Evolutionary conservation across 2,113 vertebrate species (phyloP).

Genomic region (Seriola quinqueradiata): DNA sequence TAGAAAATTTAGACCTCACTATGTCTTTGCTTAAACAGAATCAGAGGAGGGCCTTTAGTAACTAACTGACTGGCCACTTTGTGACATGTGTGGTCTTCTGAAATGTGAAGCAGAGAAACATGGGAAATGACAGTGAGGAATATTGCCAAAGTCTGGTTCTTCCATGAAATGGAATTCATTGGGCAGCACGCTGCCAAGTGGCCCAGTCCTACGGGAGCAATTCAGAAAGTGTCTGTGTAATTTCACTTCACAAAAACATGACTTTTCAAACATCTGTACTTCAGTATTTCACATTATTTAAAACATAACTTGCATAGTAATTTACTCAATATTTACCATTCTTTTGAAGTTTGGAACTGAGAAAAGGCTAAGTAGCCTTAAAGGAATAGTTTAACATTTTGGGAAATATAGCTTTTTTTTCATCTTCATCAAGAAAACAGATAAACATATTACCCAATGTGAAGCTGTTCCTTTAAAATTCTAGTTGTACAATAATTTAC

Average conservation of each 20-base stretch:
- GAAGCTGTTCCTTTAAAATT: neutral
- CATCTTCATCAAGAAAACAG: neutral
- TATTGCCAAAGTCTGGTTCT: constrained; percentile 56
- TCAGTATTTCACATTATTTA: constrained; percentile 28
- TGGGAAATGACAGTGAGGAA: constrained; percentile 60
- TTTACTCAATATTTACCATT: neutral
- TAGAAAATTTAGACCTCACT: constrained; percentile 49
- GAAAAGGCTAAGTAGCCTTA: constrained; percentile 6
- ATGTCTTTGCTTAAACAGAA: constrained; percentile 64
- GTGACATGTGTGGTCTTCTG: constrained; percentile 63
- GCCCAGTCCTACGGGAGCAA: constrained; percentile 55
- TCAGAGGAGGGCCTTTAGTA: constrained; percentile 36
- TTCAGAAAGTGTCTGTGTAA: constrained; percentile 45
- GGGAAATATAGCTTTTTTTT: neutral
- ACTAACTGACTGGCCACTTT: constrained; percentile 29
- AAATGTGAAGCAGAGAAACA: constrained; percentile 66
- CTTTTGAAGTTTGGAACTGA: neutral
- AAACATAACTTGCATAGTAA: neutral
- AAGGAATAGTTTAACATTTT: constrained; percentile 4
- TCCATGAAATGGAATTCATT: constrained; percentile 64
- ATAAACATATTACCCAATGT: too few species aligned
- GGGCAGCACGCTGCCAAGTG: constrained; percentile 62
- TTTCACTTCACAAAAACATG: constrained; percentile 53
- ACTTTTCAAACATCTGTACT: constrained; percentile 36
- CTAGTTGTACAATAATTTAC: constrained; percentile 51